Base-by-base conservation (phyloP, 2,888 invertebrate genomes). In the Macrophya alboannulata region DNA sequence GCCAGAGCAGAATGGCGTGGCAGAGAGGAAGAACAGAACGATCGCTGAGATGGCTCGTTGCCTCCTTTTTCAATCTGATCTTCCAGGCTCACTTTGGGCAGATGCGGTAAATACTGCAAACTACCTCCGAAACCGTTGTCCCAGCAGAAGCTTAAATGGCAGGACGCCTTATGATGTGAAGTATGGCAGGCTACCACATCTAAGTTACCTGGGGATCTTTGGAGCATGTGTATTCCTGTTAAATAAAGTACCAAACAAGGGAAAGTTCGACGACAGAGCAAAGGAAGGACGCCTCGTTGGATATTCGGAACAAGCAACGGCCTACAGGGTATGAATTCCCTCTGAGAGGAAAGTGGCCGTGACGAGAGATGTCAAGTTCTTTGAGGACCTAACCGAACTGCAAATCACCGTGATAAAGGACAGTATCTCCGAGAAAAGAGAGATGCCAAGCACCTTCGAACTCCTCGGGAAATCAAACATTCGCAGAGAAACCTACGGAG, bases 21-120 rank as follows among this genome's bases (percentile, higher is more conserved):
- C 92, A 4, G 92, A 92, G 84, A 72, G 91, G 15, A 89, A 90
- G 79, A 87, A 88, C 51, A 40, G 87, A 21, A 88, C 88, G 8
- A 59, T 88, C 1, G 59, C 87, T 0, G 88, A 92, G 51, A 87
- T 86, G 84, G 88, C 88, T 1, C 85, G 88, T n/a, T 88, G 88
- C 43, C 87, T 92, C 85, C n/a, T 93, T 21, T 72, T 87, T 0
- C 85, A 92, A 25, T 85, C 90, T 5, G 87, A 86, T 17, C 83
- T 91, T 25, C 88, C 89, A 43, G 45, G 86, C 12, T 55, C n/a
- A 15, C 89, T 92, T 71, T 93, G 92, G 92, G 90, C 90, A 5
- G 92, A 93, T 85, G 92, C 92, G 3, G 87, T 92, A 12, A 87
- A 87, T 55, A 90, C 89, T 15, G 90, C 91, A 12, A 90, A 90